Evolutionary conservation across 2,888 invertebrate species (phyloP).

Genomic region (Lepidonotus clava): DNA sequence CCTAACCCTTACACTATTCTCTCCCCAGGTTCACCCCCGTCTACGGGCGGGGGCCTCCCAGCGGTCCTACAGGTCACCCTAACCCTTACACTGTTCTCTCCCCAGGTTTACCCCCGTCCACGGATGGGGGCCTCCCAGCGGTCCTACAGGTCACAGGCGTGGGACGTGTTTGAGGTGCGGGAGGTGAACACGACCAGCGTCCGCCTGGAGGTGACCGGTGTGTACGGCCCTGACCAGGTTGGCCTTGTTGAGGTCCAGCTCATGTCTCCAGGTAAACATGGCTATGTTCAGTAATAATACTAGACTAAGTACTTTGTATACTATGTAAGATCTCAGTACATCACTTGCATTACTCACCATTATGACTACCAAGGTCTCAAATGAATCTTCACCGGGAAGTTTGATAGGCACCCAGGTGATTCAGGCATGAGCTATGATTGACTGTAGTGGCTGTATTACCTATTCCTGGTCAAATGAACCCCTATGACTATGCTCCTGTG

Average conservation of each 20-base stretch:
- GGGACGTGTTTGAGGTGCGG: background rate
- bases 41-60: no score
- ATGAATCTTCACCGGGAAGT: background rate
- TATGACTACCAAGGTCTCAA: background rate
- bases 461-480: background rate
- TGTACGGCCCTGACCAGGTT: background rate
- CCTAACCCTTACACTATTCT: no score
- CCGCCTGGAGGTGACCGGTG: background rate
- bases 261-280: background rate
- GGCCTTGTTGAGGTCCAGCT: background rate
- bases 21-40: no score
- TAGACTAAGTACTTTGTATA: no score
- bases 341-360: background rate
- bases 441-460: background rate
- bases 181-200: background rate
- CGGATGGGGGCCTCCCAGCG: background rate
- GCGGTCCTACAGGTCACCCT: no score
- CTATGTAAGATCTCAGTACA: background rate
- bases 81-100: no score
- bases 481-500: no score
- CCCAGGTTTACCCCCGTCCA: no score
- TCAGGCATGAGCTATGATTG: background rate
- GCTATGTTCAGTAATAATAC: no score
- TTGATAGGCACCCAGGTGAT: background rate
- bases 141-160: background rate